A percentile compares a stretch with the other conserved stretches of the same genome.
These are phyloP conservation scores for Galaxias olidus DNA, from an alignment of 2,797 vertebrate genomes.

Conservation along the genomic window DNA sequence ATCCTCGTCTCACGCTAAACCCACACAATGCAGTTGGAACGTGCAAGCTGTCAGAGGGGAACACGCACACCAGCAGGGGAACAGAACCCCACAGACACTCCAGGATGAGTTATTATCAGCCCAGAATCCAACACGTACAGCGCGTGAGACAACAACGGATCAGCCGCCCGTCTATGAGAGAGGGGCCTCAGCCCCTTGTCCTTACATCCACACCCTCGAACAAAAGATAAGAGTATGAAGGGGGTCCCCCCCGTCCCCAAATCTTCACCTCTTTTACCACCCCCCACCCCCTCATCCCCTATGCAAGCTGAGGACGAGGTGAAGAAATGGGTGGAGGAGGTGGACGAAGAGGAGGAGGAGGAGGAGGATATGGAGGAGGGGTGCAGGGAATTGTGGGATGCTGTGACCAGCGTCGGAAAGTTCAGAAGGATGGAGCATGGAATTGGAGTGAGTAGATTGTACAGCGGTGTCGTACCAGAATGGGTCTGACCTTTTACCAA, in stretches of 20 bases:
- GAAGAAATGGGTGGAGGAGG: slow-evolving; percentile 15
- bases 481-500: too few species aligned
- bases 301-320: slow-evolving; percentile 23
- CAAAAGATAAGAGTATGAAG: not conserved
- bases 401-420: not conserved
- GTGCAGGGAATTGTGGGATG: slow-evolving; percentile 11
- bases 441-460: too few species aligned
- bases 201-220: slow-evolving; percentile 12
- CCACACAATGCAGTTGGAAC: too few species aligned
- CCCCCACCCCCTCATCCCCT: slow-evolving; percentile 1
- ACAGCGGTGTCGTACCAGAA: too few species aligned
- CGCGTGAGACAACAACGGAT: slow-evolving; percentile 74
- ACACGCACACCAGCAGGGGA: too few species aligned
- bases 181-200: slow-evolving; percentile 36
- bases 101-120: slow-evolving; percentile 12
- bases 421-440: not conserved
- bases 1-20: too few species aligned
- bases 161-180: slow-evolving; percentile 50
- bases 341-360: slow-evolving; percentile 19
- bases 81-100: too few species aligned
- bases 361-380: slow-evolving; percentile 7
- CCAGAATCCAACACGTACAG: slow-evolving; percentile 48
- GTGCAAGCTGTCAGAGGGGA: too few species aligned
- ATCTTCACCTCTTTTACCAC: slow-evolving; percentile 7
- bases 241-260: not conserved